Percentiles rank a stretch among this genome's conserved stretches.
phyloP scores from a whole-genome alignment of 2,113 vertebrate species.

The Propithecus coquereli region DNA sequence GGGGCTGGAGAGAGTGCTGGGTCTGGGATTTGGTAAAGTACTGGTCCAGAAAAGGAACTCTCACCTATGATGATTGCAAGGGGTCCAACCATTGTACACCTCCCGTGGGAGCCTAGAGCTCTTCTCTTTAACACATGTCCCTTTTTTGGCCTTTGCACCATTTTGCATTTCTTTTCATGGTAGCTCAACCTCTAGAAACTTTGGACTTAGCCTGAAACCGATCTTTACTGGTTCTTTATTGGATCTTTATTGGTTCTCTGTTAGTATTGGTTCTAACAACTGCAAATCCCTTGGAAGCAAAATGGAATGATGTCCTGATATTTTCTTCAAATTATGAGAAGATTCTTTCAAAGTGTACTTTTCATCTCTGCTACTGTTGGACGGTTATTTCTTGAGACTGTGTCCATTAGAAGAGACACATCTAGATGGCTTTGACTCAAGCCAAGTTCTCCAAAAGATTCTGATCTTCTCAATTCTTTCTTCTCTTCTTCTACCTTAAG shows the following conservation, averaged over 20 bases:
- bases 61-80: neutral
- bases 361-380: neutral
- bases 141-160: neutral
- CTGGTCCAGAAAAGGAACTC: conserved; percentile 48
- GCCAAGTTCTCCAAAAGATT: neutral
- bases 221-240: neutral
- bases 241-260: neutral
- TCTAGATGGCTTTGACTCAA: neutral
- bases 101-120: neutral
- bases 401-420: neutral
- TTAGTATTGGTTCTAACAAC: neutral
- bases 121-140: neutral
- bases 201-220: neutral
- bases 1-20: neutral
- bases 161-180: neutral
- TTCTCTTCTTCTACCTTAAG: neutral
- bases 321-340: neutral
- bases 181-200: neutral
- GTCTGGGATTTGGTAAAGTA: neutral
- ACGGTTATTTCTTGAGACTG: neutral
- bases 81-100: neutral
- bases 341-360: neutral
- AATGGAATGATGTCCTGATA: neutral
- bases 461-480: neutral
- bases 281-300: neutral